Conservation (phyloP, 1,140 invertebrate genomes). For the Portunus trituberculatus region DNA sequence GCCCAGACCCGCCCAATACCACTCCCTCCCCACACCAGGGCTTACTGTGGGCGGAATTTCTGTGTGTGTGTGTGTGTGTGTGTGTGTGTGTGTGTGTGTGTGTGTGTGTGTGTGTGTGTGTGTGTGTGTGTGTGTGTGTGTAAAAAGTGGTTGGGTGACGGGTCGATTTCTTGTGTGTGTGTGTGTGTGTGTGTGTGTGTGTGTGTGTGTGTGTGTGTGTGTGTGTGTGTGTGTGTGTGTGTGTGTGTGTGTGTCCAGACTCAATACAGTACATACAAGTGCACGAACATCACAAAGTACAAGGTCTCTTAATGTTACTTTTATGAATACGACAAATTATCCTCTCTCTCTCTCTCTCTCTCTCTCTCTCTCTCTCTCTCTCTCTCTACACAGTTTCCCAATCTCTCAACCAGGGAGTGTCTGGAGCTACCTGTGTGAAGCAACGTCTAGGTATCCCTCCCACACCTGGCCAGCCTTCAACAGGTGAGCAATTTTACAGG, state of each 20-base stretch:
- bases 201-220: conserved; percentile 39
- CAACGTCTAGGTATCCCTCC: background rate
- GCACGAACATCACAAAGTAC: no score
- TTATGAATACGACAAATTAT: no score
- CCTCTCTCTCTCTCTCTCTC: no score
- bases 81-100: conserved; percentile 20
- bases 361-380: no score
- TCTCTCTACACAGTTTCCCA: background rate
- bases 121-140: conserved; percentile 20
- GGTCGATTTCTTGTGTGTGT: background rate
- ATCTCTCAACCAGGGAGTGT: background rate
- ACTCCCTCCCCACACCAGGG: no score
- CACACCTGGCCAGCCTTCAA: background rate
- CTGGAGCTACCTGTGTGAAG: background rate
- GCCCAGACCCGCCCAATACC: background rate
- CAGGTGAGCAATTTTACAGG: conserved; percentile 8
- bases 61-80: background rate
- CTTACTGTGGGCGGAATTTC: background rate
- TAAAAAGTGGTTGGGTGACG: background rate
- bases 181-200: background rate
- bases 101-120: conserved; percentile 20
- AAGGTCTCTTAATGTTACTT: no score
- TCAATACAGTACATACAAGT: no score
- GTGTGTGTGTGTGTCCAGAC: conserved; percentile 32
- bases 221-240: conserved; percentile 54